Conservation (phyloP, 1,140 invertebrate species). For the Diprion similis region DNA sequence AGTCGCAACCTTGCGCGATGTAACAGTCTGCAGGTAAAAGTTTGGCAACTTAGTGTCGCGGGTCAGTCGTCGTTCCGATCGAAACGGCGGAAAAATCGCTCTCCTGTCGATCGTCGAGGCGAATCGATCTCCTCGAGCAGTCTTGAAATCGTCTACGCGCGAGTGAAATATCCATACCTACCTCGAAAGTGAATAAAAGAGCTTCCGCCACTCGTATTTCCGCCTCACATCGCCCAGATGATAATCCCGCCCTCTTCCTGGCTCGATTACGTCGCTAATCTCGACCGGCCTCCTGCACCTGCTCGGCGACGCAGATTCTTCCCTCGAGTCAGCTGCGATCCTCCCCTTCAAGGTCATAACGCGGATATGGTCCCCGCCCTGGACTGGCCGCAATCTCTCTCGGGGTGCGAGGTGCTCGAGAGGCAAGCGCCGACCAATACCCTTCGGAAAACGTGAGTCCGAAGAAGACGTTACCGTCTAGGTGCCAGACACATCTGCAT, state of each 20-base stretch:
- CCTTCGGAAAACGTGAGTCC: neutral
- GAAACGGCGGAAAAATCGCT: no score
- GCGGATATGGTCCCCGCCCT: neutral
- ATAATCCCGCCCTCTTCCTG: neutral
- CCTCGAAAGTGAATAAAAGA: no score
- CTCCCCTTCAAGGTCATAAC: neutral
- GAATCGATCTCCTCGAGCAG: no score
- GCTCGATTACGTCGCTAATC: slow-evolving; percentile 1
- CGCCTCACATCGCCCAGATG: neutral
- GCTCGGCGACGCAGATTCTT: neutral
- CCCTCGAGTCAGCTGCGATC: no score
- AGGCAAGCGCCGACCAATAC: no score
- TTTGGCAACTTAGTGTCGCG: neutral
- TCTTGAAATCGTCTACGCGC: no score
- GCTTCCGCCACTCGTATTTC: no score
- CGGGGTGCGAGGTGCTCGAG: neutral
- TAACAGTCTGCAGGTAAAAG: neutral
- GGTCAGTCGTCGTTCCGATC: neutral
- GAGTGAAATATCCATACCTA: no score
- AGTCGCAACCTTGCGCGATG: neutral
- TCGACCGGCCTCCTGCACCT: neutral
- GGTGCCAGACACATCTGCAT: no score
- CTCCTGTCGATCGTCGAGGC: no score
- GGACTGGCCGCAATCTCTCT: neutral
- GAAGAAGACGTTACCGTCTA: neutral